A percentile compares a stretch with the other conserved stretches of the same genome.
Conservation (phyloP, 2,888 invertebrate species). For the Himalopsyche tibetana region DNA sequence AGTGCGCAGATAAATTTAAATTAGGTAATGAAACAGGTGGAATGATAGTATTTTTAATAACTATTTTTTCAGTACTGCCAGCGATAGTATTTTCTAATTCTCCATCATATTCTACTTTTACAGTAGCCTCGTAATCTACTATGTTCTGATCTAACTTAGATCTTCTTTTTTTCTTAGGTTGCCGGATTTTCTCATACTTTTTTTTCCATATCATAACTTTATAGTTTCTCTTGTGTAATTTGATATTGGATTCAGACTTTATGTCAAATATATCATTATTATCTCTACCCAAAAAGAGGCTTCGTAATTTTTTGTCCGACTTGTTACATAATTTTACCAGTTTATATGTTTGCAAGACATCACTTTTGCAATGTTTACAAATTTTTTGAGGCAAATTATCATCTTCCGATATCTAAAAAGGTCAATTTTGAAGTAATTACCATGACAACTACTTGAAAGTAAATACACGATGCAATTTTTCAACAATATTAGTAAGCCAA, state of each 20-base stretch:
- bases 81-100: neutral
- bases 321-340: constrained; percentile 50
- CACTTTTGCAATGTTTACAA: constrained; percentile 49
- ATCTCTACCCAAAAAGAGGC: neutral
- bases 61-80: neutral
- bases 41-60: neutral
- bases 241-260: neutral
- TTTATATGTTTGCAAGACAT: constrained; percentile 21
- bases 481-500: too few species aligned
- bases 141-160: neutral
- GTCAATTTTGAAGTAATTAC: neutral
- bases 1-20: too few species aligned
- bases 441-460: too few species aligned
- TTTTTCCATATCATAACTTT: constrained; percentile 17
- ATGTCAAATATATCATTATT: constrained; percentile 6
- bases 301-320: constrained; percentile 49
- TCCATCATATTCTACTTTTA: neutral
- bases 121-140: neutral
- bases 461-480: too few species aligned
- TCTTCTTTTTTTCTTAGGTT: neutral
- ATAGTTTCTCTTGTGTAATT: neutral
- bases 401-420: constrained; percentile 49
- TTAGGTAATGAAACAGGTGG: too few species aligned
- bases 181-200: constrained; percentile 5
- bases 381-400: constrained; percentile 55